Base-by-base conservation (phyloP, 2,797 vertebrate genomes). In the Sebastes goodei region DNA sequence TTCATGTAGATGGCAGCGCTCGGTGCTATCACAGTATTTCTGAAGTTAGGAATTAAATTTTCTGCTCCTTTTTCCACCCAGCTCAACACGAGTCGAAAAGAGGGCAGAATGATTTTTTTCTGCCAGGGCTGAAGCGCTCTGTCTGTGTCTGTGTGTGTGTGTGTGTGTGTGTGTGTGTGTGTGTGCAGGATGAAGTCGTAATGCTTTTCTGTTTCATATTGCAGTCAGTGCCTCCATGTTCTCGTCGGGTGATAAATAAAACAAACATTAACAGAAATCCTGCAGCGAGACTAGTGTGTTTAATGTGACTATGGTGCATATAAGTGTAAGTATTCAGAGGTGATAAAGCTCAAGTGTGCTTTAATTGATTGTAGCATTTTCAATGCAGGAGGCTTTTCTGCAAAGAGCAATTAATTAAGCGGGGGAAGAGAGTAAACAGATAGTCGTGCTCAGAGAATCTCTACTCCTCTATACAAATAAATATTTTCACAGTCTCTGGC, bases 1-100 rank as follows among this genome's bases (percentile, higher is more conserved):
- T 71, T 80, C 56, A 56, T 70, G 75, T 33, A 38, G 64, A 61
- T 20, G 56, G 70, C 71, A 35, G 78, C 5, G 76, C 70, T 77
- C 3, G 32, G 53, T 46, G 70, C 64, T 69, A 46, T 73, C 70
- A 15, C 42, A 73, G 56, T 27, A 35, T 73, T 81, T 82, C 81
- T 81, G 74, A 67, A 67, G 56, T 66, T 25, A 10, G 63, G 69
- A 74, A 81, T 87, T 23, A 29, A 30, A 79, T 88, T 80, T 87
- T 64, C 67, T 65, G 66, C 69, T 69, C 42, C 67, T 71, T 56
- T 80, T 67, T 65, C 75, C 49, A 49, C 56, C 74, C 75, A 60
- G 49, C 57, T 71, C 63, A 35, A 52, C 33, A 2, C 3, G 2
- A 82, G 63, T 55, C n/a, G 52, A 81, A 72, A 21, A 21, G 14